Evolutionary conservation across 2,797 vertebrate species (phyloP), one percentile per base, ranked within the genome.

Genomic region (Schizopygopsis pylzovi): DNA sequence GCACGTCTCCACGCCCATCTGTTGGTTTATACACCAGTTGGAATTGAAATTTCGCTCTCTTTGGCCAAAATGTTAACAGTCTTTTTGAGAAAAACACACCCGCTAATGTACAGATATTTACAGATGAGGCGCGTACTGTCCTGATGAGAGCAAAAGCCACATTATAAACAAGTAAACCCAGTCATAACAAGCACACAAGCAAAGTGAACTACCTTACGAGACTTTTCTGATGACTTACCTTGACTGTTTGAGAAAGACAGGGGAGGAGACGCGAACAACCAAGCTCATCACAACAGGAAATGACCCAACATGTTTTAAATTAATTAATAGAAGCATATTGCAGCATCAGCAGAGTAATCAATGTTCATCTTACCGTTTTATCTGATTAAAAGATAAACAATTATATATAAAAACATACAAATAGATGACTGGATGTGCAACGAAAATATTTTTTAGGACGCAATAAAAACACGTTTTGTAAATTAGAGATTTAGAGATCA

Each of bases 51-150:
- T 79, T 79, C 86, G 90, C 65, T 84, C 47, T 87, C 91, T 89
- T 91, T 70, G 89, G 87, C 87, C 88, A 87, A 87, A 89, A 91
- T 88, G 84, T 90, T 88, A 86, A 90, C 86, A 89, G 90, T 91
- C 92, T 91, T 93, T 94, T 93, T 92, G 7, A 68, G 15, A 9
- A 33, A 39, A 47, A 45, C 28, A 39, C 4, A 16, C 28, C 2
- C 61, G 61, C 79, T 67, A 47, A 67, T 37, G 49, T 81, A 52
- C 61, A 67, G 59, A 33, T 63, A 70, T 72, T 45, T 83, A 83
- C 71, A 75, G 71, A 83, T 83, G 56, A 83, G 52, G 56, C 41
- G 13, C 43, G 4, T 76, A 37, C 41, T 67, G 16, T 65, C 25
- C 43, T 65, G 20, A 68, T n/a, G 39, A 49, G 20, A 81, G 28